Conservation (phyloP, 2,797 vertebrate genomes). For the Sebastes umbrosus region DNA sequence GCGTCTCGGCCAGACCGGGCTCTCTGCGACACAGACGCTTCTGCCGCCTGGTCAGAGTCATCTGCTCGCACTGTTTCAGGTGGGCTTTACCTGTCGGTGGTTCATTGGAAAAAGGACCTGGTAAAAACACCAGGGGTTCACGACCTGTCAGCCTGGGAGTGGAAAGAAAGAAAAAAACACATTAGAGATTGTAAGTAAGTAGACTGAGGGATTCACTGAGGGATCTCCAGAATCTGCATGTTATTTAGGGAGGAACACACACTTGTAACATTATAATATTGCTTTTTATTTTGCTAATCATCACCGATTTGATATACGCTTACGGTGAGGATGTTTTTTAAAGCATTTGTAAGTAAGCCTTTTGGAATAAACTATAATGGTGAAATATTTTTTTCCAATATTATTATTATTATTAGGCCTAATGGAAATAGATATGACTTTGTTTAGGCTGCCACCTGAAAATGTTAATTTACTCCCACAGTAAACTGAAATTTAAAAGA, state of each 20-base stretch:
- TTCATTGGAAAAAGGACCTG: conserved; percentile 82
- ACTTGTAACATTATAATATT: conserved; percentile 33
- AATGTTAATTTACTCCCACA: background rate
- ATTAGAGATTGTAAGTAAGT: background rate
- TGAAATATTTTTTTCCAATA: background rate
- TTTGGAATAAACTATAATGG: background rate
- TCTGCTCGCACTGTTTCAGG: conserved; percentile 95
- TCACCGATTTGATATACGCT: conserved; percentile 38
- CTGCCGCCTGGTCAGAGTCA: conserved; percentile 91
- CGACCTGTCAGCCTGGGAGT: conserved; percentile 89
- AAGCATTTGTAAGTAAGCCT: background rate
- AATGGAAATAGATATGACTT: background rate
- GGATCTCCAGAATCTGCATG: conserved; percentile 34
- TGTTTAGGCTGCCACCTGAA: background rate
- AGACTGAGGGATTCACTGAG: background rate
- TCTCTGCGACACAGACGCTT: conserved; percentile 93
- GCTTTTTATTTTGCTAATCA: conserved; percentile 27
- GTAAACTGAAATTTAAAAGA: background rate
- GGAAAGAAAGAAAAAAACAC: background rate
- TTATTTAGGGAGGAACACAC: conserved; percentile 44
- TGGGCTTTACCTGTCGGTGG: conserved; percentile 83
- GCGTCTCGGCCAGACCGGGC: conserved; percentile 93
- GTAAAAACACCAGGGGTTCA: conserved; percentile 88
- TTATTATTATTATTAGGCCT: background rate
- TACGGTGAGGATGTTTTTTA: conserved; percentile 38